Percentiles rank a stretch among this genome's conserved stretches.
Evolutionary conservation across 2,797 vertebrate species (phyloP).

Genomic region (Glossophaga mutica): DNA sequence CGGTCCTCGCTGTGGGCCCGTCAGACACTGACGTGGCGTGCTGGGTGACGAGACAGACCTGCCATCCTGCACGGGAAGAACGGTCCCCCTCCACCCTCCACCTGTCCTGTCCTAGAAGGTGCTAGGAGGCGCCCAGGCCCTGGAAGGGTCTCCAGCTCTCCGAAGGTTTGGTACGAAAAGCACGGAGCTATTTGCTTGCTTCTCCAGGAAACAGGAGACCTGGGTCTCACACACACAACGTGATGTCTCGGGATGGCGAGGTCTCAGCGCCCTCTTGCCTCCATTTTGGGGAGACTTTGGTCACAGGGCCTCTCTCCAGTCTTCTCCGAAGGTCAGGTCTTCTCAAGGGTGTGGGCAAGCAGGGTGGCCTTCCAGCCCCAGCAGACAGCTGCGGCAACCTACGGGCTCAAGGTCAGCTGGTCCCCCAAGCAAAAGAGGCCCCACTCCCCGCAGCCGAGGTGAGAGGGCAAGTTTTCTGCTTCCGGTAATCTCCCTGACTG

Average conservation of each 20-base stretch:
- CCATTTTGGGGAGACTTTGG: too few species aligned
- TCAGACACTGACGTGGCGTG: rapidly evolving
- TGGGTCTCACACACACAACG: background rate
- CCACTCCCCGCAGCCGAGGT: background rate
- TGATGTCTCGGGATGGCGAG: background rate
- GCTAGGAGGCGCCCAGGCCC: background rate
- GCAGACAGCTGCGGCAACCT: background rate
- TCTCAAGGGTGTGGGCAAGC: background rate
- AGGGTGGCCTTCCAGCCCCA: background rate
- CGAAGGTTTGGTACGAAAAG: rapidly evolving
- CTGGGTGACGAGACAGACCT: background rate
- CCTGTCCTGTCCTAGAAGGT: background rate
- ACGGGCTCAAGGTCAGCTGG: background rate
- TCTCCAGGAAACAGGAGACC: background rate
- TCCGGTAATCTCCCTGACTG: background rate
- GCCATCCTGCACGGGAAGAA: background rate
- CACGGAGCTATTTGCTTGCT: background rate
- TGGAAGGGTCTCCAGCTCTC: background rate
- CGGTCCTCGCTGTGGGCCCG: background rate
- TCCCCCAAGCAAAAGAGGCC: background rate
- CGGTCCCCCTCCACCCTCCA: background rate
- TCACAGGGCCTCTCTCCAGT: background rate
- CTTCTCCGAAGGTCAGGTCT: background rate
- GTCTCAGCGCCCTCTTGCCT: rapidly evolving
- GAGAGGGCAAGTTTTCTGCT: background rate